A percentile compares a stretch with the other conserved stretches of the same genome.
phyloP scores from a whole-genome alignment of 2,797 vertebrate genomes.

The Xyrichtys novacula region DNA sequence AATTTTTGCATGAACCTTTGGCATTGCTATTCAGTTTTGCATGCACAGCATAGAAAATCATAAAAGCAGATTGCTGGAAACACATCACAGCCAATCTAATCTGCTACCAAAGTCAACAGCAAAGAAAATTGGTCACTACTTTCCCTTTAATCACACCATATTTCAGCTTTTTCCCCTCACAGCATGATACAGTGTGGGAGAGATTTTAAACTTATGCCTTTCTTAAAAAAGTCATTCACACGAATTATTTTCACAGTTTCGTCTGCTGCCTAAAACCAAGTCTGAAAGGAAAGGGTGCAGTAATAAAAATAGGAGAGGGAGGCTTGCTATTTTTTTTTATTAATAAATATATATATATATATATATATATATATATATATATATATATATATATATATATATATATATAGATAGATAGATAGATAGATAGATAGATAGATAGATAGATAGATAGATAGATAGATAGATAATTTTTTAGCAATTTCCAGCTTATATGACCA shows the following conservation, averaged over 20 bases:
- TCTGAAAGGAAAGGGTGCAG: neutral
- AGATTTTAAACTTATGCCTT: neutral
- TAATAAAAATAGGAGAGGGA: neutral
- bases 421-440: no score
- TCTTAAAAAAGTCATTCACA: constrained; percentile 6
- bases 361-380: no score
- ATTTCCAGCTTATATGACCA: neutral
- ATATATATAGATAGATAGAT: no score
- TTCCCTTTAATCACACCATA: neutral
- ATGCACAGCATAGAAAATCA: neutral
- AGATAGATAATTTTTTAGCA: no score
- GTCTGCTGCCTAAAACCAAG: neutral
- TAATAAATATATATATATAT: no score
- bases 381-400: no score
- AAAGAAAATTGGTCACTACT: neutral
- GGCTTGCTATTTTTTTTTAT: no score
- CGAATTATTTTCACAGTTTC: neutral
- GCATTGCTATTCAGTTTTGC: neutral
- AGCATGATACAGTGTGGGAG: neutral
- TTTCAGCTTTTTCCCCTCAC: neutral
- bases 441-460: no score
- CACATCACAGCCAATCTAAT: neutral
- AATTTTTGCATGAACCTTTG: neutral
- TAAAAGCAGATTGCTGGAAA: neutral
- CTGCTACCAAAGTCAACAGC: neutral